A percentile compares a stretch with the other conserved stretches of the same genome.
These are phyloP conservation scores for Mythimna vitellina DNA, from an alignment of 2,888 invertebrate genomes.

Conservation along the genomic window DNA sequence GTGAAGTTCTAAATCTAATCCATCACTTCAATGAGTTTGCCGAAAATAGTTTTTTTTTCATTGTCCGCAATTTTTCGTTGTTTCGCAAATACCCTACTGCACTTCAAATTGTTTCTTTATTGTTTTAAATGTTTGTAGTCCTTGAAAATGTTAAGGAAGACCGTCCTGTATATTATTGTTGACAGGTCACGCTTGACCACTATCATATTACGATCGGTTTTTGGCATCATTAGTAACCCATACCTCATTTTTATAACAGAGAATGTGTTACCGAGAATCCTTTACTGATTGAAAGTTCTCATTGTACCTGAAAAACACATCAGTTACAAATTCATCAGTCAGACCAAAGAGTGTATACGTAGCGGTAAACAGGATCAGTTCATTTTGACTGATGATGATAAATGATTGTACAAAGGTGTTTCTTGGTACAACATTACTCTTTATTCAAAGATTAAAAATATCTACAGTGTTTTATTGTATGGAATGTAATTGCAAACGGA, in stretches of 20 bases:
- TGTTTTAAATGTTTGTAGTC: too few species aligned
- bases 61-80: too few species aligned
- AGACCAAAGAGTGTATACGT: background rate
- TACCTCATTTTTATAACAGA: background rate
- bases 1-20: background rate
- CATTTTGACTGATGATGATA: constrained; percentile 33
- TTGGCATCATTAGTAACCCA: background rate
- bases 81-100: too few species aligned
- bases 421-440: constrained; percentile 4
- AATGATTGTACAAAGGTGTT: constrained; percentile 5
- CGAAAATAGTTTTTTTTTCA: too few species aligned
- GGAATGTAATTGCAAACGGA: constrained; percentile 38
- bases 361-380: background rate
- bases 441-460: constrained; percentile 22
- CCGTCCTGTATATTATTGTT: too few species aligned
- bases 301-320: constrained; percentile 2
- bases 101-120: too few species aligned
- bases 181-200: background rate
- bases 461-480: constrained; percentile 27
- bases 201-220: background rate
- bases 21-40: too few species aligned
- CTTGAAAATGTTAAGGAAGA: too few species aligned
- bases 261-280: background rate
- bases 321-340: background rate
- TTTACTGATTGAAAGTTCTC: background rate